These are phyloP conservation scores for Axea sp. DNA, from an alignment of 2,888 invertebrate species.

Conservation along the genomic window DNA sequence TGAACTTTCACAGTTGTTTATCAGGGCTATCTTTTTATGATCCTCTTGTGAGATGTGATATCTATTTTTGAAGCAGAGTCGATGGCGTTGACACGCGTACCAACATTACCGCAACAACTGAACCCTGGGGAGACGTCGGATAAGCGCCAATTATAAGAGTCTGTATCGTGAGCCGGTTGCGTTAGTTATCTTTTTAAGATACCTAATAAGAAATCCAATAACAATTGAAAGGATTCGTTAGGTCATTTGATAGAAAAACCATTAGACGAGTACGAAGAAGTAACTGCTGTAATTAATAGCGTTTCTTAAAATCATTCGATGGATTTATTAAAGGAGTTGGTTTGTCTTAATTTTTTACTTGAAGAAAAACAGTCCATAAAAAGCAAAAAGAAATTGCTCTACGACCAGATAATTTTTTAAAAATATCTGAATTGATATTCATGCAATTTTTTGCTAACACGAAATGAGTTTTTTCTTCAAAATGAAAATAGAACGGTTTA, in stretches of 20 bases:
- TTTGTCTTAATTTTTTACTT: neutral
- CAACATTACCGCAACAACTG: constrained; percentile 29
- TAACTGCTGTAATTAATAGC: constrained; percentile 17
- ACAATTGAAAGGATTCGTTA: constrained; percentile 66
- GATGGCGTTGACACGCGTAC: constrained; percentile 40
- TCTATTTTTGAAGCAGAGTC: constrained; percentile 38
- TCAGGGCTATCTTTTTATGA: constrained; percentile 27
- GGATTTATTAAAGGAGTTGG: neutral
- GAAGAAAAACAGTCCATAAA: too few relatives aligned
- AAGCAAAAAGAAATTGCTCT: too few relatives aligned
- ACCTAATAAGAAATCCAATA: constrained; percentile 74
- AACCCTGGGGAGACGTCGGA: constrained; percentile 30
- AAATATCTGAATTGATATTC: too few relatives aligned
- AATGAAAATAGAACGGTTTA: too few relatives aligned
- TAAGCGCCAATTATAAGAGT: constrained; percentile 45
- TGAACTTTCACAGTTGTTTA: constrained; percentile 24
- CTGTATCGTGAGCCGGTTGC: constrained; percentile 29
- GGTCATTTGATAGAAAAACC: constrained; percentile 64
- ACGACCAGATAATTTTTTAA: too few relatives aligned
- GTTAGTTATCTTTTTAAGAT: constrained; percentile 73
- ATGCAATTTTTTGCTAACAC: too few relatives aligned
- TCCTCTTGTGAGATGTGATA: constrained; percentile 32
- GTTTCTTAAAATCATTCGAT: neutral
- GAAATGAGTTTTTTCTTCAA: too few relatives aligned
- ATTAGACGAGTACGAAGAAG: constrained; percentile 64